These are phyloP conservation scores for Pyrgus malvae DNA, from an alignment of 2,888 invertebrate species.

Conservation along the genomic window DNA sequence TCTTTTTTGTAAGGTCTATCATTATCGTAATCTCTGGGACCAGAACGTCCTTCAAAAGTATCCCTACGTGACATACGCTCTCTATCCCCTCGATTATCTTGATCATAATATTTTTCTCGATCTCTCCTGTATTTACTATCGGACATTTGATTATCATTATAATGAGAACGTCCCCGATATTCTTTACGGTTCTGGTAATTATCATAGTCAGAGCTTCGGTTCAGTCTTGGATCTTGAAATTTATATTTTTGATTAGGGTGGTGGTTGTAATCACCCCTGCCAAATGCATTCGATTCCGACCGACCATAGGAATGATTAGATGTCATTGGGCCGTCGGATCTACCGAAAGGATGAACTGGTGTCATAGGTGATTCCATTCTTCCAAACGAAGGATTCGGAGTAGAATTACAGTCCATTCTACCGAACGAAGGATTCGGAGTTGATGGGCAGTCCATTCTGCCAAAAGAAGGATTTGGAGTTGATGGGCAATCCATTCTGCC, in stretches of 20 bases:
- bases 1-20: conserved; percentile 38
- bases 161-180: conserved; percentile 47
- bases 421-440: no score
- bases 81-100: conserved; percentile 40
- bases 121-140: conserved; percentile 47
- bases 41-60: conserved; percentile 35
- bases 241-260: conserved; percentile 37
- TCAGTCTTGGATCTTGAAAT: conserved; percentile 56
- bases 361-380: conserved; percentile 47
- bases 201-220: conserved; percentile 54
- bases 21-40: conserved; percentile 38
- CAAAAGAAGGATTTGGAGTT: conserved; percentile 50
- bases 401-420: no score
- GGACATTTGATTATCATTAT: conserved; percentile 43
- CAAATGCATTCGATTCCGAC: conserved; percentile 43
- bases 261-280: conserved; percentile 38
- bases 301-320: conserved; percentile 54
- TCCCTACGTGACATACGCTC: conserved; percentile 40
- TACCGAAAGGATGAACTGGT: conserved; percentile 49
- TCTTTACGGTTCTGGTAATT: conserved; percentile 38
- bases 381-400: conserved; percentile 50
- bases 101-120: conserved; percentile 40
- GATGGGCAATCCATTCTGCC: conserved; percentile 49
- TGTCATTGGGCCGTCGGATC: conserved; percentile 51
- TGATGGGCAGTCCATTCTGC: conserved; percentile 46